Evolutionary conservation across 2,888 invertebrate species (phyloP).

Genomic region (Diploptera punctata): DNA sequence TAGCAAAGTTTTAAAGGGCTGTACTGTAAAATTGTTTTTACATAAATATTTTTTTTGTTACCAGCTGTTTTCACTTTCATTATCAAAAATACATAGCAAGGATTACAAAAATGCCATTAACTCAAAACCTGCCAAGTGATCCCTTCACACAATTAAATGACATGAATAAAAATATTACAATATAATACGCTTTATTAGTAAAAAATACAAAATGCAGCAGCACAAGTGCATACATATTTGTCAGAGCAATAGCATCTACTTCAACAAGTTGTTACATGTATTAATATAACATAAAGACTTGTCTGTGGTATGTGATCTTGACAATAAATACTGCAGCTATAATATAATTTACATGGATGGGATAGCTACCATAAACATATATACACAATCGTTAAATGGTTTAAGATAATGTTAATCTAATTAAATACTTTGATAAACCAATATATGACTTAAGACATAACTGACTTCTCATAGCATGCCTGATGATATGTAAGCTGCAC

Average conservation of each 20-base stretch:
- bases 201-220: constrained; percentile 35
- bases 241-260: background rate
- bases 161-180: too few relatives aligned
- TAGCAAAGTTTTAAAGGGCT: too few relatives aligned
- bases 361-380: constrained; percentile 20
- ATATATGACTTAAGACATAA: constrained; percentile 1
- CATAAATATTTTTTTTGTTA: too few relatives aligned
- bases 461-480: background rate
- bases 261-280: constrained; percentile 7
- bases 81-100: too few relatives aligned
- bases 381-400: constrained; percentile 1
- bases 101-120: too few relatives aligned
- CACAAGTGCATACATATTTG: constrained; percentile 5
- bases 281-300: constrained; percentile 4
- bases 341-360: constrained; percentile 9
- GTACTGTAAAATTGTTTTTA: too few relatives aligned
- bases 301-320: background rate
- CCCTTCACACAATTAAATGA: too few relatives aligned
- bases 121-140: too few relatives aligned
- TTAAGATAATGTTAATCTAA: background rate
- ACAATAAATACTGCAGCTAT: constrained; percentile 29
- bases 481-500: constrained; percentile 9
- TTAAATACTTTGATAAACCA: constrained; percentile 8
- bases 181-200: constrained; percentile 37
- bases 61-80: too few relatives aligned